Conservation (phyloP, 1,140 invertebrate genomes). For the Trigoniulus corallinus region DNA sequence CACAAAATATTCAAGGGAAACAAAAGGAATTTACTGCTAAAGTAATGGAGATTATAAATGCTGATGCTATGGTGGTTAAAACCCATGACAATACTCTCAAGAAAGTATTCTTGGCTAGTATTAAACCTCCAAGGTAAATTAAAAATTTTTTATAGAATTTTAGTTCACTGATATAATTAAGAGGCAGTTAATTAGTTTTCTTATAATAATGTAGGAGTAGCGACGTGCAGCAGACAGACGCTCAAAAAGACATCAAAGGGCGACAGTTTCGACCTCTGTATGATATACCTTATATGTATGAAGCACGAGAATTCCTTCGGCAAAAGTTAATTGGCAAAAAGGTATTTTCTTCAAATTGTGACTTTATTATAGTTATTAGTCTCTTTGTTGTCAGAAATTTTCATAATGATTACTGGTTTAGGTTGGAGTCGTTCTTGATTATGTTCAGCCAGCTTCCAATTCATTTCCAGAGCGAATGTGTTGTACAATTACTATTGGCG, state of each 20-base stretch:
- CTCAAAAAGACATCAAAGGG: conserved; percentile 17
- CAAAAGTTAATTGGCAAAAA: conserved; percentile 94
- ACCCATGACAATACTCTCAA: conserved; percentile 55
- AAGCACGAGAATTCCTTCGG: conserved; percentile 89
- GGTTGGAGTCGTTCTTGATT: conserved; percentile 80
- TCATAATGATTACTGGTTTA: conserved; percentile 12
- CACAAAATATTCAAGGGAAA: conserved; percentile 36
- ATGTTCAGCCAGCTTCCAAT: conserved; percentile 77
- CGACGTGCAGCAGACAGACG: background rate
- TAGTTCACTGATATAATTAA: too few species aligned
- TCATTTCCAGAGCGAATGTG: conserved; percentile 90
- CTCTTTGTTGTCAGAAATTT: background rate
- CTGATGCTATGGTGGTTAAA: conserved; percentile 79
- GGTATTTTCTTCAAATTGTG: conserved; percentile 24
- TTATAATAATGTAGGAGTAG: background rate
- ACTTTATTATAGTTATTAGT: background rate
- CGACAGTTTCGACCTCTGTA: conserved; percentile 67
- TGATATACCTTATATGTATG: conserved; percentile 95
- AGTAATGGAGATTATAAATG: conserved; percentile 84
- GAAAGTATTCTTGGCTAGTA: conserved; percentile 91
- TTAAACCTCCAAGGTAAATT: conserved; percentile 71
- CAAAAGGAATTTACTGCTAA: conserved; percentile 70
- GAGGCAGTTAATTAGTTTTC: background rate
- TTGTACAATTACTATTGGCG: conserved; percentile 71
- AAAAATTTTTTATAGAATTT: background rate